Conservation (phyloP, 37 sponge, comb jelly and placozoan genomes). For the Crambe crambe region DNA sequence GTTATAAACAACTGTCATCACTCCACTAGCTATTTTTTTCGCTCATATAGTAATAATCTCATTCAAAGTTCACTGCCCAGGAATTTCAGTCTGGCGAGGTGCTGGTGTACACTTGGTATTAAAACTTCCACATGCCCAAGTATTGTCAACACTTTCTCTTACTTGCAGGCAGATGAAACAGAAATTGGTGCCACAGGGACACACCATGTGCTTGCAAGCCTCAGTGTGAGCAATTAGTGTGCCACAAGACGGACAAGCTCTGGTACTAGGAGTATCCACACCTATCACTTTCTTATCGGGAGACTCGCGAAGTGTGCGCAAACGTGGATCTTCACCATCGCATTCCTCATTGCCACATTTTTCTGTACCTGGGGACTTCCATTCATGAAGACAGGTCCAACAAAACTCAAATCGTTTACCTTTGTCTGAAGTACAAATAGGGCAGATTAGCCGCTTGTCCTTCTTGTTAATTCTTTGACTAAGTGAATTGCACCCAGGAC, state of each 20-base stretch:
- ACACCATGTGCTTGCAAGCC: slow-evolving; percentile 64
- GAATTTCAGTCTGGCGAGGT: slow-evolving; percentile 21
- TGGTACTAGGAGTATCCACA: slow-evolving; percentile 38
- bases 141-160: background rate
- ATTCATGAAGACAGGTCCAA: slow-evolving; percentile 38
- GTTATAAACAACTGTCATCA: no score
- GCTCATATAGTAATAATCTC: no score
- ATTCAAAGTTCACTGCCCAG: slow-evolving; percentile 24
- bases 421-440: slow-evolving; percentile 31
- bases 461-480: slow-evolving; percentile 37
- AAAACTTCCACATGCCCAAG: slow-evolving; percentile 51
- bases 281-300: slow-evolving; percentile 30
- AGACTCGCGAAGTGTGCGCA: slow-evolving; percentile 22
- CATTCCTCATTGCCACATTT: slow-evolving; percentile 51
- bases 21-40: no score
- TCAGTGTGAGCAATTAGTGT: slow-evolving; percentile 43
- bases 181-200: slow-evolving; percentile 42
- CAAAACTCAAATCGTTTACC: slow-evolving; percentile 24
- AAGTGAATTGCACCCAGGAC: slow-evolving; percentile 41
- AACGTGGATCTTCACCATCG: slow-evolving; percentile 12
- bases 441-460: slow-evolving; percentile 17
- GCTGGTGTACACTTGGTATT: slow-evolving; percentile 47
- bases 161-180: slow-evolving; percentile 50
- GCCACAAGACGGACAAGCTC: slow-evolving; percentile 61
- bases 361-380: slow-evolving; percentile 23